A percentile compares a stretch with the other conserved stretches of the same genome.
Evolutionary conservation across 2,888 invertebrate species (phyloP).

Genomic region (Platycnemis pennipes): DNA sequence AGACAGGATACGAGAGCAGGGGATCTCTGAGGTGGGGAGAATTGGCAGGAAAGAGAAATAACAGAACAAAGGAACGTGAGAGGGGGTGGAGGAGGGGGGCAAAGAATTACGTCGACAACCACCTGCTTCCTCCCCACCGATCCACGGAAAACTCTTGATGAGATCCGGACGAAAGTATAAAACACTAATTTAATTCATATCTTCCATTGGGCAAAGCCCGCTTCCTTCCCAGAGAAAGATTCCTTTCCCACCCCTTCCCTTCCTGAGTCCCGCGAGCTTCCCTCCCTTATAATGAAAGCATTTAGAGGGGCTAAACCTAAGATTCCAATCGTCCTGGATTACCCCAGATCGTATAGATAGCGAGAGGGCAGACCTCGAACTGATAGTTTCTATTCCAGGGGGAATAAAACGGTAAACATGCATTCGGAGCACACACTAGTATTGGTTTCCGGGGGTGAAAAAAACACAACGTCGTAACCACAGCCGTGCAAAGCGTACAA

Average conservation of each 20-base stretch:
- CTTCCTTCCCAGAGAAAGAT: not conserved
- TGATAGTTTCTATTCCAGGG: not conserved
- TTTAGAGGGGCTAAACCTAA: not conserved
- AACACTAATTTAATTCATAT: not conserved
- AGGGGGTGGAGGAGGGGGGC: not conserved
- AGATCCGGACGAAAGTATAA: not conserved
- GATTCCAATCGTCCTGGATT: not conserved
- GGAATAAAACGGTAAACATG: not conserved
- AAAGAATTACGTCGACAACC: not conserved
- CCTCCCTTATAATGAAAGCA: not conserved
- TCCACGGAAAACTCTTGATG: not conserved
- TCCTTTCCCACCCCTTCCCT: not conserved
- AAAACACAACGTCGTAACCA: not conserved
- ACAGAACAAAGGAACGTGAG: not conserved
- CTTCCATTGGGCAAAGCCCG: not conserved
- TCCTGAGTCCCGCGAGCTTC: not conserved
- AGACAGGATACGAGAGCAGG: not conserved
- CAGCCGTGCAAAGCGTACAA: not conserved
- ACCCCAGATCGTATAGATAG: not conserved
- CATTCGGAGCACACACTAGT: not conserved
- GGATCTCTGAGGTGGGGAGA: not conserved
- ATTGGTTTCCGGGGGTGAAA: not conserved
- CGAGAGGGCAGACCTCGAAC: not conserved
- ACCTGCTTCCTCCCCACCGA: not conserved
- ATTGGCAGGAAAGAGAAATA: not conserved